Base-by-base conservation (phyloP, 2,888 invertebrate genomes). In the Sphecodes monilicornis region DNA sequence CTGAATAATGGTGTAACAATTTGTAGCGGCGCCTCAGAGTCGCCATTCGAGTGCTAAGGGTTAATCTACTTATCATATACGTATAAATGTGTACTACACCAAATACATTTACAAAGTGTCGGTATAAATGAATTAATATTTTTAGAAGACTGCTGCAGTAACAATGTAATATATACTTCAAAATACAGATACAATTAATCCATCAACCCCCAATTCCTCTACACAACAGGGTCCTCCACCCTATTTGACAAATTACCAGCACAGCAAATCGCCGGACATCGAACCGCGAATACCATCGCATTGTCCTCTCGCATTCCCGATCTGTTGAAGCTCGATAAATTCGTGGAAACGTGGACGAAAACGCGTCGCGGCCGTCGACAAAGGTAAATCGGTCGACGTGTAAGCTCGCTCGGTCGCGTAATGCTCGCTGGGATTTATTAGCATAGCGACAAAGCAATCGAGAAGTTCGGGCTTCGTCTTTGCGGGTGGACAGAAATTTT, bases 361-460 rank as follows among this genome's bases (percentile, higher is more conserved):
- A 82, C 22, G 50, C 50, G n/a, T 50, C 50, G 50, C 50, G 50
- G 50, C 50, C 50, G 10, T n/a, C 50, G 50, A 50, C 50, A 50
- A 50, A 50, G 50, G 50, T n/a, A 10, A 50, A 10, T n/a, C 3
- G 50, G 10, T n/a, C 22, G 50, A 39, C 68, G 41, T 43, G 39
- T 60, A 64, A n/a, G n/a, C 60, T 46, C 26, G 80, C 22, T 36
- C 71, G 29, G 11, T 32, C 66, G 26, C 54, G 13, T 41, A 46
- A 39, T 54, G 32, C 82, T 73, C 60, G 39, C 57, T 69, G 26
- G 57, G 22, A 41, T 82, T 72, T 69, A 64, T 82, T 76, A 66
- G 32, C 60, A 13, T 69, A 69, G 57, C 18, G 41, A 66, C 32
- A 74, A 73, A 54, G 54, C 39, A 76, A 66, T 72, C 46, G 46